Conservation (phyloP, 2,888 invertebrate genomes). For the Drosophila pegasa region DNA sequence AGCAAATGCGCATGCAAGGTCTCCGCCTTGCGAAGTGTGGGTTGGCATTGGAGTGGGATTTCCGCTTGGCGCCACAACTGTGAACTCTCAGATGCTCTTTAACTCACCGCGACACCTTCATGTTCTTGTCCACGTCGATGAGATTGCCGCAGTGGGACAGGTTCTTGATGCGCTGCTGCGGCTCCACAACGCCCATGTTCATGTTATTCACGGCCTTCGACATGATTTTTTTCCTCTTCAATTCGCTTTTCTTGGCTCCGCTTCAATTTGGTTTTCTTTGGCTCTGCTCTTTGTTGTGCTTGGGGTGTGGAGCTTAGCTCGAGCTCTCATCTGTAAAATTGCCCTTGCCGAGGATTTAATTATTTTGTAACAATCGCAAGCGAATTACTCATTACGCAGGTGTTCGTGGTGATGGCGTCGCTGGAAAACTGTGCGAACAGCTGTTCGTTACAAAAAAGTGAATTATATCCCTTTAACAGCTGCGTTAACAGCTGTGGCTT, state of each 20-base stretch:
- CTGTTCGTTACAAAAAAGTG: conserved; percentile 24
- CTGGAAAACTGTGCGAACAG: conserved; percentile 47
- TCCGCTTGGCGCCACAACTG: conserved; percentile 22
- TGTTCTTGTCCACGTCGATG: conserved; percentile 90
- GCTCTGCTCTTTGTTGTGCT: conserved; percentile 3
- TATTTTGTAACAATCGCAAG: conserved; percentile 47
- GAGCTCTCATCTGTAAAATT: conserved; percentile 30
- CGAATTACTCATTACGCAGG: conserved; percentile 52
- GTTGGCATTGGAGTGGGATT: conserved; percentile 34
- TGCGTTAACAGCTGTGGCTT: conserved; percentile 28
- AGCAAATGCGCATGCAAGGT: conserved; percentile 57
- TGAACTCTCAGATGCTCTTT: not conserved
- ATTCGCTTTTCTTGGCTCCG: not conserved
- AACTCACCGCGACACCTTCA: conserved; percentile 90
- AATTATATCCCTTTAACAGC: conserved; percentile 19
- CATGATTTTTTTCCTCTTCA: conserved; percentile 49
- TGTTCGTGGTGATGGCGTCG: conserved; percentile 47
- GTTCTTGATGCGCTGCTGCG: conserved; percentile 88
- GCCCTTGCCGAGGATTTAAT: conserved; percentile 8
- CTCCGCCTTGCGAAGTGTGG: conserved; percentile 27
- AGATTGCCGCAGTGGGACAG: conserved; percentile 89
- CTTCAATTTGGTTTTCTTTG: conserved; percentile 8
- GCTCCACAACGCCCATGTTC: conserved; percentile 86
- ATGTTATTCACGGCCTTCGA: conserved; percentile 81
- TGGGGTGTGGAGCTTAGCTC: not conserved